Conservation (phyloP, 2,113 vertebrate genomes). For the Lethenteron reissneri region DNA sequence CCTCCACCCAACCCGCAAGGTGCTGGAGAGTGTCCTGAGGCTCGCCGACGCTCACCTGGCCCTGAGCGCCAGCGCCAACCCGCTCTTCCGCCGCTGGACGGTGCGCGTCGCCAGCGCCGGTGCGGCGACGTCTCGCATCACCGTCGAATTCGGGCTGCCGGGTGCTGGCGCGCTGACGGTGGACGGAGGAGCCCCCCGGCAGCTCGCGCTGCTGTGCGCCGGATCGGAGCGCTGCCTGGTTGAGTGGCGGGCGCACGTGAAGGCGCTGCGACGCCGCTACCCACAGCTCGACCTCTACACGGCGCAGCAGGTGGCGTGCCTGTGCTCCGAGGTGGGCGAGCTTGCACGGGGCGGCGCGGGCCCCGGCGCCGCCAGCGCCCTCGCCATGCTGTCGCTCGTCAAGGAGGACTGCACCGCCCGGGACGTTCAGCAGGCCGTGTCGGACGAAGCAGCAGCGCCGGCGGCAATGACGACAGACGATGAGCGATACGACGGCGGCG, state of each 20-base stretch:
- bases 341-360: slow-evolving; percentile 9
- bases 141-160: slow-evolving; percentile 31
- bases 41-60: slow-evolving; percentile 47
- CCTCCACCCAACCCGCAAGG: slow-evolving; percentile 19
- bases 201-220: slow-evolving; percentile 42
- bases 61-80: slow-evolving; percentile 49
- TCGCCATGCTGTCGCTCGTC: slow-evolving; percentile 67
- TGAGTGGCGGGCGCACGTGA: slow-evolving; percentile 41
- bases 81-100: slow-evolving; percentile 55
- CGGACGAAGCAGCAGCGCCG: too few species aligned
- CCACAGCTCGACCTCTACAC: slow-evolving; percentile 77
- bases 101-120: slow-evolving; percentile 27
- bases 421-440: slow-evolving; percentile 18
- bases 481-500: too few species aligned
- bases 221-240: slow-evolving; percentile 50
- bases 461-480: too few species aligned
- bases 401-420: slow-evolving; percentile 25
- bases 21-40: slow-evolving; percentile 53
- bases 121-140: slow-evolving; percentile 16
- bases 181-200: slow-evolving; percentile 20
- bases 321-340: slow-evolving; percentile 35
- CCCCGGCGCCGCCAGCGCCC: slow-evolving; percentile 21
- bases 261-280: slow-evolving; percentile 28
- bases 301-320: slow-evolving; percentile 59
- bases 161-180: slow-evolving; percentile 22